Conservation (phyloP, 2,113 vertebrate genomes). For the Gnathonemus echidnorhynchus region DNA sequence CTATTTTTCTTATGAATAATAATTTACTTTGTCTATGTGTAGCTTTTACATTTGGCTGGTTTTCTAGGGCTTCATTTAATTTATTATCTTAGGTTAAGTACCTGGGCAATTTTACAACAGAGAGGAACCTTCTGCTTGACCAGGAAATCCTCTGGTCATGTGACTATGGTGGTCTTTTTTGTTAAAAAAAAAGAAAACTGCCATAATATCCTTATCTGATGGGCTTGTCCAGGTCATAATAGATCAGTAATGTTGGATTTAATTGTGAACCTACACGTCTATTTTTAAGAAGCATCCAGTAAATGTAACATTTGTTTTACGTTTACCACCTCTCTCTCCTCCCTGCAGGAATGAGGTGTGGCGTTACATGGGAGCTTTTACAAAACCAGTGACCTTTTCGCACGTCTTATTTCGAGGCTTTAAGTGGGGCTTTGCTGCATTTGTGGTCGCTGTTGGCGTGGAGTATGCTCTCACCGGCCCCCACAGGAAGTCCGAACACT, state of each 20-base stretch:
- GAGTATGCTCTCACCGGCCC: constrained; percentile 79
- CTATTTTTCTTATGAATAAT: not conserved
- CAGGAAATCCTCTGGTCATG: not conserved
- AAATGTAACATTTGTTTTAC: not conserved
- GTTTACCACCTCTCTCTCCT: not conserved
- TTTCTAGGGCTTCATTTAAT: not conserved
- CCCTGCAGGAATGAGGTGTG: constrained; percentile 84
- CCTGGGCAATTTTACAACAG: not conserved
- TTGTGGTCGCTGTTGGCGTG: constrained; percentile 74
- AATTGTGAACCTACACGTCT: not conserved
- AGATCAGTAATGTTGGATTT: not conserved
- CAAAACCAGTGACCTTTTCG: constrained; percentile 59
- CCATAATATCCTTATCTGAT: not conserved
- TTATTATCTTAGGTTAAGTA: not conserved
- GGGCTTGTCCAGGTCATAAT: not conserved
- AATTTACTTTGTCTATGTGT: not conserved
- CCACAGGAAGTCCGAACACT: constrained; percentile 72
- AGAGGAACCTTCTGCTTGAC: not conserved
- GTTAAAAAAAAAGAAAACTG: not conserved
- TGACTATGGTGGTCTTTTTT: not conserved
- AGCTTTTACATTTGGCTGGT: not conserved
- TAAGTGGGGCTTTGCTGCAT: constrained; percentile 85
- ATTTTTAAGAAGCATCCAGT: not conserved
- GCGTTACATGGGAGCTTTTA: constrained; percentile 74
- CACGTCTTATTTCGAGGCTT: constrained; percentile 72